Conservation (phyloP, 1,140 invertebrate species). For the Eubasilissa regina region DNA sequence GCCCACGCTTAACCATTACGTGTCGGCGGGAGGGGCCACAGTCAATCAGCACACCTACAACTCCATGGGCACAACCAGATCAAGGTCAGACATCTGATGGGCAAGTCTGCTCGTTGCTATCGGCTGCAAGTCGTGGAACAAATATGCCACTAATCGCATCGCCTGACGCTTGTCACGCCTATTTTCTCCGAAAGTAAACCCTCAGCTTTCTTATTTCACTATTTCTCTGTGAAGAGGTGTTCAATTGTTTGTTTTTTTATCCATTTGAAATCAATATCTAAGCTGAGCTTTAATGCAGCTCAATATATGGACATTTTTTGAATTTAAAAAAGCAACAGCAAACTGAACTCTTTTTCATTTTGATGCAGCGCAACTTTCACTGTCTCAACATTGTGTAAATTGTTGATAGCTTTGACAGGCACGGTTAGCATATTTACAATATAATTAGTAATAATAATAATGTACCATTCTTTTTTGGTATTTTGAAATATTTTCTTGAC, state of each 20-base stretch:
- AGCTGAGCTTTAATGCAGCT: too few species aligned
- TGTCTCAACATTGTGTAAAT: too few species aligned
- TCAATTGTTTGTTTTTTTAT: not conserved
- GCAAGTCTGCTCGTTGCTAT: not conserved
- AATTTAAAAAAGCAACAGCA: too few species aligned
- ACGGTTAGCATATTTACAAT: too few species aligned
- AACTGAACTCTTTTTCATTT: too few species aligned
- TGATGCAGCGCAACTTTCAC: too few species aligned
- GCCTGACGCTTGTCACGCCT: not conserved
- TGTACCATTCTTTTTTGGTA: too few species aligned
- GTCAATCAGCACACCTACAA: constrained; percentile 78
- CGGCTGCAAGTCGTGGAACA: not conserved
- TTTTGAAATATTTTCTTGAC: too few species aligned
- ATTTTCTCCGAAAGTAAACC: constrained; percentile 2
- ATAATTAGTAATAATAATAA: too few species aligned
- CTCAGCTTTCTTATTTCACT: not conserved
- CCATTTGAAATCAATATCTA: too few species aligned
- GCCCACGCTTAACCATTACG: constrained; percentile 69
- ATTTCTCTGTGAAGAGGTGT: not conserved
- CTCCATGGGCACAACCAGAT: constrained; percentile 90
- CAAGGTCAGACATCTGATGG: constrained; percentile 78
- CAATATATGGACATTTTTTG: too few species aligned
- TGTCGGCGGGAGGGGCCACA: constrained; percentile 50
- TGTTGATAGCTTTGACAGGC: too few species aligned
- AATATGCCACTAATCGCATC: constrained; percentile 1